A percentile compares a stretch with the other conserved stretches of the same genome.
phyloP scores from a whole-genome alignment of 2,113 vertebrate species.

The Gobio gobio region DNA sequence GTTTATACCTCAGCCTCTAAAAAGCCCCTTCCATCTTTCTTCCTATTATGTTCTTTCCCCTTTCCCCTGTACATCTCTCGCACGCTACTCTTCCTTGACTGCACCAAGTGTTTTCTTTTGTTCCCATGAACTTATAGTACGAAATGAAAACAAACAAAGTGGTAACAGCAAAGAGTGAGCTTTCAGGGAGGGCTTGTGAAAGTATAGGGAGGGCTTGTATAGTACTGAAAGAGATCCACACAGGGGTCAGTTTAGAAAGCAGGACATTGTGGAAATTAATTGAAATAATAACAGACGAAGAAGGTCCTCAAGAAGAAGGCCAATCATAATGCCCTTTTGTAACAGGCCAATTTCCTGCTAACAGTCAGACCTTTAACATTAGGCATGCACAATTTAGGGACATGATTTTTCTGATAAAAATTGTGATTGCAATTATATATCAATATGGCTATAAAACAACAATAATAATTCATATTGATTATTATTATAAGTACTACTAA shows the following conservation, averaged over 20 bases:
- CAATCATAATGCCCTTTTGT: background rate
- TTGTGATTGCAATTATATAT: too few species aligned
- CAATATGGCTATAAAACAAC: too few species aligned
- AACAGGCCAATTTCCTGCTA: background rate
- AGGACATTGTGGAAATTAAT: background rate
- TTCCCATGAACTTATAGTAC: background rate
- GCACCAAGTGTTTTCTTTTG: constrained; percentile 35
- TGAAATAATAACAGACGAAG: background rate
- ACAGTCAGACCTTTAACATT: background rate
- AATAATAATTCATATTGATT: too few species aligned
- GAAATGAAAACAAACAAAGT: background rate
- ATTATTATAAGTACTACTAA: too few species aligned
- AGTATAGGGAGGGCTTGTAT: background rate
- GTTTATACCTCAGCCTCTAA: constrained; percentile 1
- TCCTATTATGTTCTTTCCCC: background rate
- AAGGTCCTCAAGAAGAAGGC: background rate
- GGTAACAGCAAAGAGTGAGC: background rate
- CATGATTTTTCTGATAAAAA: background rate
- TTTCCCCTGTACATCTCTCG: background rate
- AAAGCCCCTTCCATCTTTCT: constrained; percentile 13
- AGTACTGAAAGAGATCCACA: background rate
- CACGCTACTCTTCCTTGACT: constrained; percentile 13
- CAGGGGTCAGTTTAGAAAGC: background rate
- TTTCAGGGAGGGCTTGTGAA: background rate
- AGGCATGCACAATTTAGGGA: too few species aligned